Conservation (phyloP, 1,140 invertebrate species). For the Drosophila pseudoobscura region DNA sequence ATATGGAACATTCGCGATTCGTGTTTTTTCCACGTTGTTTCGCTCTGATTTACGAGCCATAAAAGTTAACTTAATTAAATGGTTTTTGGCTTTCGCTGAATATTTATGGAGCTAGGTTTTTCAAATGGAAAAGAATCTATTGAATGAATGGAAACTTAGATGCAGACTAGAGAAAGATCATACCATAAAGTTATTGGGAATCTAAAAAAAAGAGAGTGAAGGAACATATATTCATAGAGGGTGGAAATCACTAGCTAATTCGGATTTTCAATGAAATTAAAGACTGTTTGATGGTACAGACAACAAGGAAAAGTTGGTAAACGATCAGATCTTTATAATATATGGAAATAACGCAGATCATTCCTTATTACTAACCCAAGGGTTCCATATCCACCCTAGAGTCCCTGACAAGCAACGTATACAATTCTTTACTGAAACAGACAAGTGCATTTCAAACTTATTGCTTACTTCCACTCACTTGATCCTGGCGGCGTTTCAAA, state of each 20-base stretch:
- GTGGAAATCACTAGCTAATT: too few relatives aligned
- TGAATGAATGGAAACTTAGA: too few relatives aligned
- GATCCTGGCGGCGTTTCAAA: slow-evolving; percentile 55
- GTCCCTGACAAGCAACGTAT: slow-evolving; percentile 25
- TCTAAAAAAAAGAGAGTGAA: too few relatives aligned
- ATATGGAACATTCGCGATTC: slow-evolving; percentile 70
- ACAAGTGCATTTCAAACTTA: slow-evolving; percentile 48
- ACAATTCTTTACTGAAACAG: slow-evolving; percentile 39
- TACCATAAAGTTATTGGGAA: too few relatives aligned
- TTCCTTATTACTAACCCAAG: too few relatives aligned
- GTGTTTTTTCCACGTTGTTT: slow-evolving; percentile 59
- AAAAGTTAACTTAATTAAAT: slow-evolving; percentile 82
- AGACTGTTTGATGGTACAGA: too few relatives aligned
- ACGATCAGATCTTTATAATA: too few relatives aligned
- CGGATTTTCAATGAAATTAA: too few relatives aligned
- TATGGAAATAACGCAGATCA: too few relatives aligned
- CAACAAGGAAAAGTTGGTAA: too few relatives aligned
- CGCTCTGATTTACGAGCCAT: slow-evolving; percentile 71
- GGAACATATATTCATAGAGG: too few relatives aligned
- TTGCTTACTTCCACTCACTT: slow-evolving; percentile 45
- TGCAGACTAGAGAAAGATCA: too few relatives aligned
- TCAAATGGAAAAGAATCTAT: slow-evolving; percentile 21
- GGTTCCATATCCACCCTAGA: slow-evolving; percentile 9
- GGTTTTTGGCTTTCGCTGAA: slow-evolving; percentile 67
- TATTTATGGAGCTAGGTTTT: slow-evolving; percentile 60